phyloP scores from a whole-genome alignment of 2,797 vertebrate species.

The Enteromius unitaeniatus region DNA sequence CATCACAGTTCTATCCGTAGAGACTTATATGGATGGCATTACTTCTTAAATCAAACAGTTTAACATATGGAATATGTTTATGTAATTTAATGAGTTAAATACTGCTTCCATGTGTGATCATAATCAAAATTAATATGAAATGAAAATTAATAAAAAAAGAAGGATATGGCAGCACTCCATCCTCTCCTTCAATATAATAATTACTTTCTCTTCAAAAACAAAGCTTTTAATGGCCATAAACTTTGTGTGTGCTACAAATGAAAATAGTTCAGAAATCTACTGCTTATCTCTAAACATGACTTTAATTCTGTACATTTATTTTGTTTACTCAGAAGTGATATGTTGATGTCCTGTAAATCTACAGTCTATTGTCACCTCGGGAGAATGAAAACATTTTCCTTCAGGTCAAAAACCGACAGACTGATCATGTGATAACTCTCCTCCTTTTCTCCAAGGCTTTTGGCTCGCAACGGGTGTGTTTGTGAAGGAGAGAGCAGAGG shows the following conservation, averaged over 20 bases:
- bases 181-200: neutral
- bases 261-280: neutral
- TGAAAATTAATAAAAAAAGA: no score
- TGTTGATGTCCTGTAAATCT: neutral
- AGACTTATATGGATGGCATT: no score
- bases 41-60: no score
- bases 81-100: no score
- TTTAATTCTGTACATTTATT: neutral
- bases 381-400: neutral
- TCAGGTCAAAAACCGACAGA: neutral
- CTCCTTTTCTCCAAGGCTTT: conserved; percentile 70
- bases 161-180: no score
- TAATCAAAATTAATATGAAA: no score
- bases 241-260: neutral
- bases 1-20: no score
- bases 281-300: neutral
- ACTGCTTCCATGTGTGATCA: no score
- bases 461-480: conserved; percentile 80
- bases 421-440: conserved; percentile 54
- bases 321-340: neutral
- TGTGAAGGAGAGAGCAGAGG: conserved; percentile 76
- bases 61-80: no score
- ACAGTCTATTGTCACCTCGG: neutral
- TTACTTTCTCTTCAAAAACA: neutral
- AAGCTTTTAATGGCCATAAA: neutral